Evolutionary conservation across 2,888 invertebrate genomes (phyloP).

Genomic region (Cosmorhoe ocellata): DNA sequence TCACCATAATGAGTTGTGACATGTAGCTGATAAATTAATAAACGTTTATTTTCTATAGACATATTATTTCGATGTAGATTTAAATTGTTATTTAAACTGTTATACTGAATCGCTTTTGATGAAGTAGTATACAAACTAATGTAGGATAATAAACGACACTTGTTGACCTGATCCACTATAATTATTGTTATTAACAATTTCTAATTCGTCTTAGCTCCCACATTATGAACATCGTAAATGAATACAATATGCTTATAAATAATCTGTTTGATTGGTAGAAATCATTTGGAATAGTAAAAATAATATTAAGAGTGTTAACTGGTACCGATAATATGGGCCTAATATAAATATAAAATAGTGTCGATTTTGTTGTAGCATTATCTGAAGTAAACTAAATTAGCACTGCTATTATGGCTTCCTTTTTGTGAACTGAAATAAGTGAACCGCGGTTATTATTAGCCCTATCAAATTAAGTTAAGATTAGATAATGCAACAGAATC

Average conservation of each 20-base stretch:
- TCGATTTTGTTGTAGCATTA: too few species aligned
- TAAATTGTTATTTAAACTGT: conserved; percentile 31
- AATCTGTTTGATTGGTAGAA: conserved; percentile 40
- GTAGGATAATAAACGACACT: conserved; percentile 29
- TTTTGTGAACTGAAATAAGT: too few species aligned
- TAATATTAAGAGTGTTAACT: conserved; percentile 39
- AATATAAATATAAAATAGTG: conserved; percentile 23
- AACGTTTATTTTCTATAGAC: conserved; percentile 51
- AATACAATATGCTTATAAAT: conserved; percentile 56
- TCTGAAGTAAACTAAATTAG: too few species aligned
- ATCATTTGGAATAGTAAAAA: conserved; percentile 34
- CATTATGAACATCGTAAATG: conserved; percentile 46
- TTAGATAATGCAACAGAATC: too few species aligned
- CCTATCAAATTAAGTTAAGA: too few species aligned
- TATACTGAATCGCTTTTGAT: conserved; percentile 30
- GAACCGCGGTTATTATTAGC: too few species aligned
- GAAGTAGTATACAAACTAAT: conserved; percentile 26
- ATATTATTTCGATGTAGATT: conserved; percentile 37
- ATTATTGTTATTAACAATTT: conserved; percentile 43
- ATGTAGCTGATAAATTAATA: conserved; percentile 61
- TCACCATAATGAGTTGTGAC: conserved; percentile 58
- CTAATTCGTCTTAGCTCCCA: conserved; percentile 57
- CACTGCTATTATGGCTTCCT: too few species aligned
- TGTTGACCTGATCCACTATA: conserved; percentile 30
- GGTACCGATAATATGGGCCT: conserved; percentile 21